A percentile compares a stretch with the other conserved stretches of the same genome.
Evolutionary conservation across 1,140 invertebrate genomes (phyloP).

Genomic region (Acyrthosiphon pisum): DNA sequence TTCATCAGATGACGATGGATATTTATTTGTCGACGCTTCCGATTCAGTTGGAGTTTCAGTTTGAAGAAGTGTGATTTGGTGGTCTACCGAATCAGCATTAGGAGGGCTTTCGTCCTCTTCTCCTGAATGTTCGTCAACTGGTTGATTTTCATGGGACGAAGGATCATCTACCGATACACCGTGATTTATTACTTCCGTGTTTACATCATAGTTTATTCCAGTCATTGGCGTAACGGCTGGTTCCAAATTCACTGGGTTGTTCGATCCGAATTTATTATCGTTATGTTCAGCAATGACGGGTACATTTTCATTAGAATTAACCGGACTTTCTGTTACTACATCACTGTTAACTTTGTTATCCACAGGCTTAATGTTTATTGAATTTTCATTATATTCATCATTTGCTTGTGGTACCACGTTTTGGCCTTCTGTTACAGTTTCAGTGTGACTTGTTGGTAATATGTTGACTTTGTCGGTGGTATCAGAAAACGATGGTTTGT

Average conservation of each 20-base stretch:
- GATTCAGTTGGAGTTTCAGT: neutral
- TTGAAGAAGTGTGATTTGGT: neutral
- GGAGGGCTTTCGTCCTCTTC: neutral
- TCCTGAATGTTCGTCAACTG: neutral
- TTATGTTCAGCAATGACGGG: neutral
- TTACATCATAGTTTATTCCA: neutral
- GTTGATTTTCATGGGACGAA: neutral
- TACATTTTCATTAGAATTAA: neutral
- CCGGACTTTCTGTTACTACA: neutral
- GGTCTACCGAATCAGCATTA: neutral
- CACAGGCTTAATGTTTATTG: neutral
- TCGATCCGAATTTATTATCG: neutral
- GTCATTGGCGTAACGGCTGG: neutral
- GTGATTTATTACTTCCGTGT: neutral
- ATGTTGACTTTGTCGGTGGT: neutral
- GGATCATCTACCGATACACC: neutral
- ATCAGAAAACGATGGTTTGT: neutral
- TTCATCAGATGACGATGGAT: neutral
- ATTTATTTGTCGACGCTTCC: neutral
- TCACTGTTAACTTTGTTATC: neutral
- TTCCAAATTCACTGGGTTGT: neutral
- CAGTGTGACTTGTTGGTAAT: neutral
- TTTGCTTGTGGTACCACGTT: neutral
- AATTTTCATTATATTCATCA: neutral
- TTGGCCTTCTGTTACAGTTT: neutral